Base-by-base conservation (phyloP, 1,140 invertebrate genomes). In the Ridgeia piscesae region DNA sequence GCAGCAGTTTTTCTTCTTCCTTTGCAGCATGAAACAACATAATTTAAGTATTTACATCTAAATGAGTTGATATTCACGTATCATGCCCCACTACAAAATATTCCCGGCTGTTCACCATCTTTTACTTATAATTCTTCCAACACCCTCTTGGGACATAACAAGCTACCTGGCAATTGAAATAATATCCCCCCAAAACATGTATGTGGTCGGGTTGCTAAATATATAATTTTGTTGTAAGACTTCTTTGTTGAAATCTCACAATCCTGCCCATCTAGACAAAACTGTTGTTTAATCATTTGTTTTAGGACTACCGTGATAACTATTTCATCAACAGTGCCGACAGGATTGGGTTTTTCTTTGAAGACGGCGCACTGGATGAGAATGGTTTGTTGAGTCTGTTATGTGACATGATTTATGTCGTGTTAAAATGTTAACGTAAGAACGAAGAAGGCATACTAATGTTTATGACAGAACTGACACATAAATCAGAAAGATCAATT, bases 291-390 rank as follows among this genome's bases (percentile, higher is more conserved):
- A 77, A 4, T 77, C 11, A 27, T 35, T 34, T 90, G 35, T 93
- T 96, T 91, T 58, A 92, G 90, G 48, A 33, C 14, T 77, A 34
- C 42, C 31, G 92, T n/a, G 94, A 95, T 95, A 94, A 97, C 89
- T 99, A 99, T 95, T 99, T 99, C 95, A 94, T 99, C 91, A 97
- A 98, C 33, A 99, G 98, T 95, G 98, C 97, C 11, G 98, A 99
- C 95, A 99, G 99, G 96, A 98, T 99, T 42, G 97, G 98, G 89
- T 98, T 97, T 94, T 99, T 99, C 95, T 99, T 98, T 94, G 99
- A 99, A 96, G 96, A 97, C 91, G 97, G 97, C n/a, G 98, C 98
- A 0, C 89, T 99, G 0, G 97, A 97, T 92, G 95, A 97, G 2
- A 96, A 97, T 91, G 98, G 98, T 91, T 35, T 90, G 58, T 77